A percentile compares a stretch with the other conserved stretches of the same genome.
Conservation (phyloP, 1,140 invertebrate species). For the Magallana angulata region DNA sequence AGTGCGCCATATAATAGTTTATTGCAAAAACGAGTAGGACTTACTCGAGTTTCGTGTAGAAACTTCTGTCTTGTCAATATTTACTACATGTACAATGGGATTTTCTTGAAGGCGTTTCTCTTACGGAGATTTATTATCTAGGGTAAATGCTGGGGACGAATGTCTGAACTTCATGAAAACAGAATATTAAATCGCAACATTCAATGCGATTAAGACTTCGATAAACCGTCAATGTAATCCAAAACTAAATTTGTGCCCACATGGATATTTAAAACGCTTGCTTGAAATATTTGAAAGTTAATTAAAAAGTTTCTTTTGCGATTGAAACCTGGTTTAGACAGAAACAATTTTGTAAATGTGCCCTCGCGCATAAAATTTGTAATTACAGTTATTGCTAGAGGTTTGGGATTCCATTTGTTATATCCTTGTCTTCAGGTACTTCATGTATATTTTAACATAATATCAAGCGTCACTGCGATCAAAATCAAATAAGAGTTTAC, state of each 20-base stretch:
- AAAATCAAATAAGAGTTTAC: too few species aligned
- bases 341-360: too few species aligned
- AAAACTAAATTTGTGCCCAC: background rate
- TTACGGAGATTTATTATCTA: background rate
- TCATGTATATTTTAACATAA: too few species aligned
- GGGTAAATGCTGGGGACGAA: background rate
- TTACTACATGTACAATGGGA: background rate
- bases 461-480: too few species aligned
- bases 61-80: constrained; percentile 6
- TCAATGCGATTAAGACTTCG: background rate
- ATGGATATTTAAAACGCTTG: background rate
- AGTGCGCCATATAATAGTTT: background rate
- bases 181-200: background rate
- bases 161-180: background rate
- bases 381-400: too few species aligned
- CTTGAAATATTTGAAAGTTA: background rate
- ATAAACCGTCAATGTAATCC: background rate
- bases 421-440: too few species aligned
- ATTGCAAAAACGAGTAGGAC: constrained; percentile 1
- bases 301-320: background rate
- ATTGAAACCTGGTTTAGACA: too few species aligned
- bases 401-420: too few species aligned
- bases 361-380: too few species aligned
- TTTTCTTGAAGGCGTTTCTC: background rate
- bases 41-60: background rate